Base-by-base conservation (phyloP, 2,113 vertebrate species). In the Tetrao urogallus region DNA sequence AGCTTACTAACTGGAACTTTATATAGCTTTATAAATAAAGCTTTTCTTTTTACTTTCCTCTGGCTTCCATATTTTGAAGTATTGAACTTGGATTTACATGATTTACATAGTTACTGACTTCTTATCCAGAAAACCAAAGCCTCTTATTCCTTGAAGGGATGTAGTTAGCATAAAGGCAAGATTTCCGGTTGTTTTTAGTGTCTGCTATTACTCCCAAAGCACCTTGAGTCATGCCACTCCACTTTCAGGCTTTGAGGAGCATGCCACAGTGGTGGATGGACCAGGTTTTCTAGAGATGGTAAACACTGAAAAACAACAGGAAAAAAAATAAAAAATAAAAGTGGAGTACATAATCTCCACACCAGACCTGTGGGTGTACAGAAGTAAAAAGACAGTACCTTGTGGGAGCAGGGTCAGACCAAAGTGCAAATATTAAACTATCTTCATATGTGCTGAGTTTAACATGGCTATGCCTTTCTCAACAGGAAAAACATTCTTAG, bases 401-500 rank as follows among this genome's bases (percentile, higher is more conserved):
- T 0, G 2, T 36, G 30, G 3, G 15, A 56, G 28, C 8, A 43
- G 20, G 21, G 34, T 57, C 17, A 28, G 14, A 24, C 28, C 0
- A 0, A 69, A 38, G 21, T 8, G 7, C 16, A 61, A 54, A 45
- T 69, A 47, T 11, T 9, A 47, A 52, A 73, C 10, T 79, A 12
- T 25, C 10, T 47, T 90, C 28, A 30, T 25, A 7, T 47, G 14
- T 63, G 15, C 27, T 24, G 21, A 66, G 15, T 61, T 82, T 19
- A 57, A 25, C 8, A 30, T 25, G 24, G 8, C 5, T 54, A 45
- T 40, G 16, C 10, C 22, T 73, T 85, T 85, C 52, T 15, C 36
- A 45, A 7, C 34, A 8, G 19, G 34, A 45, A 67, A 47, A 34
- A 34, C 19, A 34, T 61, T 61, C 80, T 69, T 16, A 54, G 15